These are phyloP conservation scores for Ametastegia equiseti DNA, from an alignment of 2,888 invertebrate species.

Conservation along the genomic window DNA sequence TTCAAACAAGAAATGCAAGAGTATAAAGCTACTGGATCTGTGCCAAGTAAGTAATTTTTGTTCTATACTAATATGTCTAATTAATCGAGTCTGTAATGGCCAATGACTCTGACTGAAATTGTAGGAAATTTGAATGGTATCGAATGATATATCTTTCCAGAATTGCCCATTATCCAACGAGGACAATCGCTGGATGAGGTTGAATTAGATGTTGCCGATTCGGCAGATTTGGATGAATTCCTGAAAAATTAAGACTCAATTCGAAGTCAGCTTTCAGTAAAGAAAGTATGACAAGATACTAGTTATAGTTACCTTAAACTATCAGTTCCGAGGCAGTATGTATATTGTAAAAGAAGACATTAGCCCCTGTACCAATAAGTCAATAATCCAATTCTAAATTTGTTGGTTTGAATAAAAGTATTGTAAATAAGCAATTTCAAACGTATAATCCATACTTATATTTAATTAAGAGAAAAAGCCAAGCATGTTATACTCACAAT, in stretches of 20 bases:
- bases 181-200: slow-evolving; percentile 81
- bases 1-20: slow-evolving; percentile 83
- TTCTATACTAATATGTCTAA: slow-evolving; percentile 39
- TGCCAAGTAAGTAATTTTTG: slow-evolving; percentile 78
- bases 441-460: not conserved
- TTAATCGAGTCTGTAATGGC: slow-evolving; percentile 51
- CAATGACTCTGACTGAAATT: slow-evolving; percentile 35
- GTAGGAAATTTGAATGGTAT: not conserved
- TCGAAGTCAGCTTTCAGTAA: not conserved
- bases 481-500: not conserved
- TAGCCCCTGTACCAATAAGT: not conserved
- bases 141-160: slow-evolving; percentile 58
- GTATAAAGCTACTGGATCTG: slow-evolving; percentile 80
- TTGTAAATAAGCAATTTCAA: slow-evolving; percentile 3
- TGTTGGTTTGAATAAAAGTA: not conserved
- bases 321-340: not conserved
- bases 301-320: not conserved
- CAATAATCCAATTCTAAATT: slow-evolving; percentile 1
- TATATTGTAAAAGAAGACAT: not conserved
- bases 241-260: slow-evolving; percentile 75
- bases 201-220: slow-evolving; percentile 79
- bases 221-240: slow-evolving; percentile 81
- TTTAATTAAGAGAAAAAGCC: not conserved
- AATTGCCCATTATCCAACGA: slow-evolving; percentile 63
- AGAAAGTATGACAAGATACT: not conserved